Evolutionary conservation across 2,888 invertebrate genomes (phyloP), one percentile per base, ranked within the genome.

Genomic region (Vanessa cardui): DNA sequence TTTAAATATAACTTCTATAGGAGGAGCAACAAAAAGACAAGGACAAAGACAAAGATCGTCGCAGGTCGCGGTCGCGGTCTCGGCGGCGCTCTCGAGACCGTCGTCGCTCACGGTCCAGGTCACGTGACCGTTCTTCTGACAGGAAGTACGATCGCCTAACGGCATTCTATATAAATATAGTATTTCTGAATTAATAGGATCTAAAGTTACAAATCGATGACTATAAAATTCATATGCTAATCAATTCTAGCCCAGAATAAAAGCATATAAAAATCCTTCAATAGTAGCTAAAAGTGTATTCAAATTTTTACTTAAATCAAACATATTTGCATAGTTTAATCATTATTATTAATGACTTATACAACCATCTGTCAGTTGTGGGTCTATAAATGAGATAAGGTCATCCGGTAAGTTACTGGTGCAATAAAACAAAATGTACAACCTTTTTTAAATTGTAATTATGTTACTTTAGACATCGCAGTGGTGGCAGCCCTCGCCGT

Each of bases 31-130:
- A 89, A 74, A 84, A 84, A 76, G 78, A 78, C 59, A 90, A 89
- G 78, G 89, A 88, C 68, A 96, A 96, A 84, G 97, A 96, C 69
- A 95, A 96, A 81, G 95, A 96, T 67, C 95, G 91, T 2, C 87
- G 90, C 31, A 94, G 91, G 54, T 79, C 89, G 66, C 82, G 90
- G 44, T 80, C 90, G 46, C 80, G 89, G 47, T 90, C 90, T 69
- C 83, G 90, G 5, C 87, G 90, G 20, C 94, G 91, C 58, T 80
- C 89, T 64, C 82, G 71, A 7, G 71, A 71, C 54, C 54, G 71
- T 0, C 71, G 71, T 1, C 69, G 92, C 39, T 87, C 91, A 33
- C 82, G 90, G 2, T 81, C 87, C 1, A 81, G 91, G 44, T 82
- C 90, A 6, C 82, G 88, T 1, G 90, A 90, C 70, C 86, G 90